Evolutionary conservation across 2,888 invertebrate species (phyloP), one percentile per base, ranked within the genome.

Genomic region (Augiades crinisus): DNA sequence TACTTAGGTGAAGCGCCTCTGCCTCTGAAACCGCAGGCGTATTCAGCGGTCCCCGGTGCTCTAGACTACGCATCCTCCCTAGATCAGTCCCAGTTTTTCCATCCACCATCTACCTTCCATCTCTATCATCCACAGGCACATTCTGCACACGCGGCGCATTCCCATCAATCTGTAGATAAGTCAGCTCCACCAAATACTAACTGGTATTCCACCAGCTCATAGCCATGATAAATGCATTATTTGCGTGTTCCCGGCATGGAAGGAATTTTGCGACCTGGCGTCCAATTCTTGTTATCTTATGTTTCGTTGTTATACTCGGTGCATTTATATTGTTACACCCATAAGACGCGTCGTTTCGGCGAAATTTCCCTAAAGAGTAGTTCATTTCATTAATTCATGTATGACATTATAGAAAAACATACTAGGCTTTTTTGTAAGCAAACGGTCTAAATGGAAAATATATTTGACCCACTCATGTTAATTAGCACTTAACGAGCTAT

Each of bases 21-120:
- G 65, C 97, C 97, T 14, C 88, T 97, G 51, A 97, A 97, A 76
- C 97, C 97, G 17, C 97, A 97, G 78, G 96, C 97, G 40, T 97
- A 97, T 76, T 94, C 95, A 5, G 93, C 93, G 21, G 92, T 94
- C 14, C 91, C 92, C 13, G 92, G 94, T 14, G 92, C 93, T 7
- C 91, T 94, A 43, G 91, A 92, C 54, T 92, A 94, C 52, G 92
- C 93, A 1, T 92, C 94, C 61, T 82, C 93, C 17, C 81, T 93
- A 58, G 96, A 96, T 72, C 96, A 96, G 81, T 92, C 95, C 5
- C 96, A 96, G 78, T 96, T 96, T 79, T 97, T 96, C 87, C 95
- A 95, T 73, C 89, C 89, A 24, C 85, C 88, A 38, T 93, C 95
- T 13, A 95, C 97, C 43, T 97, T 97, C 79, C 97, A 97, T 82